phyloP scores from a whole-genome alignment of 1,140 invertebrate species.

The Pseudomyrmex sp. region DNA sequence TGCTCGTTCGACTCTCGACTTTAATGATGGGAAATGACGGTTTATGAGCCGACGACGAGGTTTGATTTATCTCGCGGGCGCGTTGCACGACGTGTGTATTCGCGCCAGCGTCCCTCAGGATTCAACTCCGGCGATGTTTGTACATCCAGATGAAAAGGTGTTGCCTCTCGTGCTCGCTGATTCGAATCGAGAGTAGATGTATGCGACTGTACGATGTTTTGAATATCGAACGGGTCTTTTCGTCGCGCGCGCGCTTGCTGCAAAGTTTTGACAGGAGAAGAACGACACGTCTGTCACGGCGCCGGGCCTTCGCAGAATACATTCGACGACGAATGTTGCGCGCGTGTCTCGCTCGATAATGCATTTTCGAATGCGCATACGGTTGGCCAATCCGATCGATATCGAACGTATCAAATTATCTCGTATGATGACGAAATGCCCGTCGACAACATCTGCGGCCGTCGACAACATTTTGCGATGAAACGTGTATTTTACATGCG shows the following conservation, averaged over 20 bases:
- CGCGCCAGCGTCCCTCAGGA: background rate
- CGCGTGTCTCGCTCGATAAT: slow-evolving; percentile 54
- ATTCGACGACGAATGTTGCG: slow-evolving; percentile 6
- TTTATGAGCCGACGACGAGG: slow-evolving; percentile 75
- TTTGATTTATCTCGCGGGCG: slow-evolving; percentile 73
- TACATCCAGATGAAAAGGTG: slow-evolving; percentile 37
- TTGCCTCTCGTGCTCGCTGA: slow-evolving; percentile 18
- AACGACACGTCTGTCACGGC: slow-evolving; percentile 12
- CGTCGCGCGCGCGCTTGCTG: background rate
- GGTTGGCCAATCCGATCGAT: slow-evolving; percentile 37
- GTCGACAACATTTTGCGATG: slow-evolving; percentile 42
- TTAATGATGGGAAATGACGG: slow-evolving; percentile 82
- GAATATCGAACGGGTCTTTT: slow-evolving; percentile 47
- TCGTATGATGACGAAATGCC: slow-evolving; percentile 47
- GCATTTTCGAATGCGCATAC: slow-evolving; percentile 61
- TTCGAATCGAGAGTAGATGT: slow-evolving; percentile 39
- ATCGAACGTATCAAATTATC: slow-evolving; percentile 66
- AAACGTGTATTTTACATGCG: slow-evolving; percentile 60
- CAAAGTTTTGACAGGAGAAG: slow-evolving; percentile 29
- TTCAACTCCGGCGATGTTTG: slow-evolving; percentile 1
- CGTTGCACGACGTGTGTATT: background rate
- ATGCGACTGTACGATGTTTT: slow-evolving; percentile 14
- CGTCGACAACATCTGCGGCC: slow-evolving; percentile 66
- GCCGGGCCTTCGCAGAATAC: slow-evolving; percentile 47
- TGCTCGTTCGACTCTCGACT: slow-evolving; percentile 65